Conservation (phyloP, 2,113 vertebrate genomes). For the Pseudorectes ferrugineus region DNA sequence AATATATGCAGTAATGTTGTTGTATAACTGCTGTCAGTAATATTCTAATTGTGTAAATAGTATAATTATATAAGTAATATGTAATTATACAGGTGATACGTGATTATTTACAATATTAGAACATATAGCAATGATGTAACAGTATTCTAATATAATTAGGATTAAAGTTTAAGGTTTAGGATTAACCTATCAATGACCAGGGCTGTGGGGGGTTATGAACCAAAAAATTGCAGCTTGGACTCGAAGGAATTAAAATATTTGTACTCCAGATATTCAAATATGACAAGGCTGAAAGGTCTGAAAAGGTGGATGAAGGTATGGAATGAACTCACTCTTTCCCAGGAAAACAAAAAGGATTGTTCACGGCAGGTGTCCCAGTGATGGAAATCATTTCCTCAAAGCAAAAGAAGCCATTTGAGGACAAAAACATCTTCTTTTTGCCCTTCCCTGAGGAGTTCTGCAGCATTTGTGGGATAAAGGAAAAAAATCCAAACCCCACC, state of each 20-base stretch:
- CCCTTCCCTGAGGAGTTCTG: not conserved
- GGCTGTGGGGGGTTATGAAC: not conserved
- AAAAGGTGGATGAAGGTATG: not conserved
- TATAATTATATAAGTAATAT: not conserved
- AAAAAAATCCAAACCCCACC: not conserved
- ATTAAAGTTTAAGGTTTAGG: not conserved
- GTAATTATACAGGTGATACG: not conserved
- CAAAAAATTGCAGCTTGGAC: not conserved
- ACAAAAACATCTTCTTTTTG: not conserved
- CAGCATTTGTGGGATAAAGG: not conserved
- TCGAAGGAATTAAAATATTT: not conserved
- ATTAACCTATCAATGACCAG: not conserved
- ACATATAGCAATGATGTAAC: not conserved
- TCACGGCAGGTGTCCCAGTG: accelerated
- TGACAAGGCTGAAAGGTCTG: not conserved
- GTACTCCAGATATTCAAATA: not conserved
- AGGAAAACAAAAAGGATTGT: not conserved
- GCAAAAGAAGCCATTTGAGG: not conserved
- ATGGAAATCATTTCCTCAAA: not conserved
- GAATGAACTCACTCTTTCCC: not conserved
- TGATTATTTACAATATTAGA: not conserved
- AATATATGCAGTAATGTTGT: not conserved
- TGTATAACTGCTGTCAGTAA: not conserved
- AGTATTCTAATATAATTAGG: not conserved
- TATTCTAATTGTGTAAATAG: not conserved